Conservation (phyloP, 2,113 vertebrate genomes). For the Mystacornis crossleyi region DNA sequence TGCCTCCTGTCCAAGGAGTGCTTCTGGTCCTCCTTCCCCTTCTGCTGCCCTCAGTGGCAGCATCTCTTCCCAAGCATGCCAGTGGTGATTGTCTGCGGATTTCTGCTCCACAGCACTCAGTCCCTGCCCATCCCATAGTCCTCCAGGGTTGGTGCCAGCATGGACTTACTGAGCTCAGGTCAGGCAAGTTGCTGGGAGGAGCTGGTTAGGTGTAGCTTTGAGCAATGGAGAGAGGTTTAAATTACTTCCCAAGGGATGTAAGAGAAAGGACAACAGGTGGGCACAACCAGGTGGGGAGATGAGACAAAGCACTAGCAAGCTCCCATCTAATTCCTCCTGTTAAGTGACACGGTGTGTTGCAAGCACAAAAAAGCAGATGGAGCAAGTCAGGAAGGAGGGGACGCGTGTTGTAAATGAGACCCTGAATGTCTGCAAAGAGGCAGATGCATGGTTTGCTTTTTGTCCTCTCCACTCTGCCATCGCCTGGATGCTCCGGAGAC, state of each 20-base stretch:
- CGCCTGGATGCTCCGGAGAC: neutral
- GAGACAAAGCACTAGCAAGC: neutral
- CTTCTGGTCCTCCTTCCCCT: neutral
- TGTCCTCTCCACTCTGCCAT: neutral
- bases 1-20: neutral
- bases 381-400: neutral
- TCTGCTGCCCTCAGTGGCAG: neutral
- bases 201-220: neutral
- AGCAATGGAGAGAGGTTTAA: neutral
- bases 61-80: neutral
- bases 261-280: neutral
- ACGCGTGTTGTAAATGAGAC: accelerated
- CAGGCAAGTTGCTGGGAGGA: neutral
- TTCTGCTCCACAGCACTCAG: accelerated
- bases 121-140: neutral
- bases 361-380: neutral
- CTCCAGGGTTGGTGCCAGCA: neutral
- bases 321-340: neutral
- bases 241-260: neutral
- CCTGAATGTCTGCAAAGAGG: neutral
- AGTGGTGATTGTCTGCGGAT: neutral
- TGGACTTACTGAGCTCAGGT: neutral
- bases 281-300: neutral
- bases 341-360: neutral
- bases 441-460: neutral